phyloP scores from a whole-genome alignment of 2,797 vertebrate species.

The Trachops cirrhosus region DNA sequence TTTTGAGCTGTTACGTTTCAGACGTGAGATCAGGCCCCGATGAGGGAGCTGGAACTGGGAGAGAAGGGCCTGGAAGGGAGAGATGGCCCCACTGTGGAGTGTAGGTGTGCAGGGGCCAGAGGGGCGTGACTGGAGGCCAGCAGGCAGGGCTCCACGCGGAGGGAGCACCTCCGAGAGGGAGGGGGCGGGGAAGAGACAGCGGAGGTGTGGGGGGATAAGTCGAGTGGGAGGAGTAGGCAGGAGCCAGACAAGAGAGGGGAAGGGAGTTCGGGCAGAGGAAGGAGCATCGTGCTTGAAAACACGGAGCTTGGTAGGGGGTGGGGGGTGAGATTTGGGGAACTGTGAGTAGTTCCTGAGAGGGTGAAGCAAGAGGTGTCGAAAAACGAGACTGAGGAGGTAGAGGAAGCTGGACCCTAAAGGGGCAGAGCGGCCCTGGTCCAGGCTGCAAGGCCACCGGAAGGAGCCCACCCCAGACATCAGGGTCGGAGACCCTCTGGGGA shows the following conservation, averaged over 20 bases:
- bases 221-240: not conserved
- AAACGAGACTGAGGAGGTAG: not conserved
- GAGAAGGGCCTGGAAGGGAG: not conserved
- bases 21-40: not conserved
- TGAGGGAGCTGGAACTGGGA: not conserved
- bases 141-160: not conserved
- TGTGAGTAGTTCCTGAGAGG: not conserved
- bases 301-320: not conserved
- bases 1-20: conserved; percentile 49
- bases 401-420: not conserved
- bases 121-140: not conserved
- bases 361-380: not conserved
- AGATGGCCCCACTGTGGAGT: not conserved
- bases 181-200: not conserved
- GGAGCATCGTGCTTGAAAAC: not conserved
- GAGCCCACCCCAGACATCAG: fast-evolving
- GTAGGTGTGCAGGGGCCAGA: not conserved
- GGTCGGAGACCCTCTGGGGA: not conserved
- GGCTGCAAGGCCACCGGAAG: not conserved
- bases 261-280: not conserved
- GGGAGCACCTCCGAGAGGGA: not conserved
- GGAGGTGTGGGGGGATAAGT: not conserved
- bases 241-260: not conserved
- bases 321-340: not conserved
- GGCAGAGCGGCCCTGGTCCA: not conserved